Conservation (phyloP, 2,113 vertebrate species). For the Fukomys damarensis region DNA sequence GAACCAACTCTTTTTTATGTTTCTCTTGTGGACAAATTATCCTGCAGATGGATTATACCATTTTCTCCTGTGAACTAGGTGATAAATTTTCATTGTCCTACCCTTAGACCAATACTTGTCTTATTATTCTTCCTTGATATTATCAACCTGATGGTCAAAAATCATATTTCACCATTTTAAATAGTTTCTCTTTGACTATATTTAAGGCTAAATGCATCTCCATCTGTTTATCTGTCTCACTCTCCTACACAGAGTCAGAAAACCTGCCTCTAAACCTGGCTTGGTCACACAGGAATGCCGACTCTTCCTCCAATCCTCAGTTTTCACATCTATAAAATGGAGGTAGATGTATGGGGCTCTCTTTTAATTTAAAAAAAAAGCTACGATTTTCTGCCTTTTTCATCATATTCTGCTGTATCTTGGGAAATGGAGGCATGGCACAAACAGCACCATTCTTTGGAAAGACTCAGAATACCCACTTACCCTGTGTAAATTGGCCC, state of each 20-base stretch:
- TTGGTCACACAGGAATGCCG: background rate
- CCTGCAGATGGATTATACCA: background rate
- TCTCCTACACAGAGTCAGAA: background rate
- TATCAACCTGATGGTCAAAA: background rate
- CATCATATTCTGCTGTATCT: background rate
- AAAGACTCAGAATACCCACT: background rate
- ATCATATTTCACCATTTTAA: background rate
- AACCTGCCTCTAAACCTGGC: background rate
- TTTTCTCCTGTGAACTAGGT: accelerated
- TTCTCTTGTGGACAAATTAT: background rate
- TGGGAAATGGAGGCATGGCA: background rate
- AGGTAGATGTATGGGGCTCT: too few species aligned
- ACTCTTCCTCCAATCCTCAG: background rate
- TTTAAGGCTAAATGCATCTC: background rate
- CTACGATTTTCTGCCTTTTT: background rate
- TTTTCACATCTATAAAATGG: background rate
- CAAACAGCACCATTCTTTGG: background rate
- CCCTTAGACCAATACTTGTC: background rate
- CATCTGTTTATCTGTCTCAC: background rate
- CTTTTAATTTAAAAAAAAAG: background rate
- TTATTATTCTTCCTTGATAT: background rate
- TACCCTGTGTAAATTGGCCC: background rate
- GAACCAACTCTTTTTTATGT: background rate
- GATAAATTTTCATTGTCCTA: accelerated
- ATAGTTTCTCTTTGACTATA: too few species aligned